Evolutionary conservation across 2,888 invertebrate genomes (phyloP), one percentile per base, ranked within the genome.

Genomic region (Apantesis nais): DNA sequence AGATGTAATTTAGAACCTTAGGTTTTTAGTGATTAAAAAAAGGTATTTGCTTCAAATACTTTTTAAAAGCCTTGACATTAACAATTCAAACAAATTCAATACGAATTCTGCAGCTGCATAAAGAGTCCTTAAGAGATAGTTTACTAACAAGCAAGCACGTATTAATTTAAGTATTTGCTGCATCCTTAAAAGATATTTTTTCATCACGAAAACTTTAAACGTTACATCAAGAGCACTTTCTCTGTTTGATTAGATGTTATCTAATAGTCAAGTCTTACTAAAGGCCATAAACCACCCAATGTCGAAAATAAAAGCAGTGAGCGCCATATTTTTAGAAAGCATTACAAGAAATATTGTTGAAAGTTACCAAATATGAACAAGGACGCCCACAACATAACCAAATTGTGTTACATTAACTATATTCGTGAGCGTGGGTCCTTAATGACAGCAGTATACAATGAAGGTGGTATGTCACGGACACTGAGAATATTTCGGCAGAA

Each of bases 391-490:
- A 70, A 61, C 66, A 48, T 67, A 66, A 67, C 66, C 34, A 70
- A 76, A 72, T 67, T 73, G 68, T 81, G 66, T 79, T 74, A 74
- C 72, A 52, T 75, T 75, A 75, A 75, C 66, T 66, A 79, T 71
- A 74, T 72, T 79, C 75, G 77, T 74, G 77, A 68, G 77, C 77
- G 80, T 29, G 16, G 48, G 48, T 52, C n/a, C 48, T 52, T n/a
- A 76, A 68, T 74, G 70, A 76, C 68, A 76, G 72, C 71, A 58
- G 70, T 68, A 77, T 70, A 81, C 78, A 78, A 83, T 78, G 74
- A 73, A 74, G 71, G 68, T 66, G 72, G 76, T 71, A 74, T 79
- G 79, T 82, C 82, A 52, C n/a, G 61, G 61, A 37, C 61, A 62
- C 34, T 67, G 74, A 76, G 73, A 71, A 78, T 74, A 78, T 72